Percentiles rank a stretch among this genome's conserved stretches.
These are phyloP conservation scores for Hipparchia sbordonii DNA, from an alignment of 2,888 invertebrate genomes.

Conservation along the genomic window DNA sequence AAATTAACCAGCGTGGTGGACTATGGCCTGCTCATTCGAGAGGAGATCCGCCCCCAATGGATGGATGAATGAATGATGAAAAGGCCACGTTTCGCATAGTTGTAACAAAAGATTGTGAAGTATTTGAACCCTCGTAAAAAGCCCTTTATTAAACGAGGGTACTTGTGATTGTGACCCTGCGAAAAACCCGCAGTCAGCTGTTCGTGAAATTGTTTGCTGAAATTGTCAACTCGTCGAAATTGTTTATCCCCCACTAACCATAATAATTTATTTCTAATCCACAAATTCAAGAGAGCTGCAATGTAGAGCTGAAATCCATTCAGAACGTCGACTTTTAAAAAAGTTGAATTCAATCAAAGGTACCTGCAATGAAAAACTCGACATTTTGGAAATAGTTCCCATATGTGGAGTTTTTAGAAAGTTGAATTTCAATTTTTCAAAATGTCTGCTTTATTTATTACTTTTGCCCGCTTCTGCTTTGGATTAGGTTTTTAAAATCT, in stretches of 20 bases:
- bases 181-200: conserved; percentile 12
- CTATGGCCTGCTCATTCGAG: no score
- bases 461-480: neutral
- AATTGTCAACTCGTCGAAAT: conserved; percentile 8
- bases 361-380: no score
- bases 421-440: no score
- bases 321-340: no score
- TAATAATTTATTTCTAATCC: neutral
- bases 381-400: no score
- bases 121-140: conserved; percentile 17
- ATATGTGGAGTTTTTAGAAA: no score
- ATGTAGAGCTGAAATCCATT: neutral
- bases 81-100: neutral
- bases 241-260: neutral
- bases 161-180: conserved; percentile 2
- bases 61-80: neutral
- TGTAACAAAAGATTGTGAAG: conserved; percentile 12
- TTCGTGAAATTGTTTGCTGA: conserved; percentile 5
- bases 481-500: neutral
- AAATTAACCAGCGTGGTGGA: no score
- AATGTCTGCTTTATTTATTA: neutral
- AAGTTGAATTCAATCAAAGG: no score
- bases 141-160: conserved; percentile 14
- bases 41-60: no score
- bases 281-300: neutral